These are phyloP conservation scores for Limulus polyphemus DNA, from an alignment of 2,888 invertebrate species.

Conservation along the genomic window DNA sequence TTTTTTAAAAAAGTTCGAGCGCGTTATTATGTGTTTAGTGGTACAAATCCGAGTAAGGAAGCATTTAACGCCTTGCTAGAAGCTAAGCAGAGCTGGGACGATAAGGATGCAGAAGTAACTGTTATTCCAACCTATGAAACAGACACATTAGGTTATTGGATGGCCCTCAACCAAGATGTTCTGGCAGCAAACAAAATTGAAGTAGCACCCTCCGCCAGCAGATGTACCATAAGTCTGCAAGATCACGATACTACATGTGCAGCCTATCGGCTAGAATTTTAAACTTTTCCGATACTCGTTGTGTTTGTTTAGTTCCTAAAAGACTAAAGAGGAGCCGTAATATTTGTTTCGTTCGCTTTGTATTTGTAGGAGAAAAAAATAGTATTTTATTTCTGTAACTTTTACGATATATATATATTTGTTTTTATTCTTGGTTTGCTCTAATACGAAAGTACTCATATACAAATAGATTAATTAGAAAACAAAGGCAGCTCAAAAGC, in stretches of 20 bases:
- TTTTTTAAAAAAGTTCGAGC: slow-evolving; percentile 89
- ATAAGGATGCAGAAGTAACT: slow-evolving; percentile 61
- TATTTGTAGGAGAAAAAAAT: too few relatives aligned
- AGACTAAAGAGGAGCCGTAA: too few relatives aligned
- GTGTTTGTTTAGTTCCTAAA: too few relatives aligned
- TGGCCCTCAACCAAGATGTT: slow-evolving; percentile 85
- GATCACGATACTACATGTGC: slow-evolving; percentile 96
- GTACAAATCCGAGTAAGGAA: slow-evolving; percentile 82
- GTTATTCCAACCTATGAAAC: slow-evolving; percentile 97
- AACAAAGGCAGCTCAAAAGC: too few relatives aligned
- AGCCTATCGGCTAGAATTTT: slow-evolving; percentile 94
- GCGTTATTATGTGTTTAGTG: slow-evolving; percentile 90
- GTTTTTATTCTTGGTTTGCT: too few relatives aligned
- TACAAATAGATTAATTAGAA: too few relatives aligned
- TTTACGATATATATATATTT: too few relatives aligned
- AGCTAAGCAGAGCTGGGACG: slow-evolving; percentile 47
- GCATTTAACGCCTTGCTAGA: slow-evolving; percentile 87
- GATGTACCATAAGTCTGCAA: slow-evolving; percentile 94
- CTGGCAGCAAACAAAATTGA: slow-evolving; percentile 84
- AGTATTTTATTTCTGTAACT: too few relatives aligned
- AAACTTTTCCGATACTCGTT: slow-evolving; percentile 19
- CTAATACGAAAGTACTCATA: too few relatives aligned
- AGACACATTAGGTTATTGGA: slow-evolving; percentile 91
- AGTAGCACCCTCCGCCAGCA: slow-evolving; percentile 86
- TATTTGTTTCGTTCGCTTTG: too few relatives aligned